Evolutionary conservation across 2,797 vertebrate genomes (phyloP).

Genomic region (Agapornis canus): DNA sequence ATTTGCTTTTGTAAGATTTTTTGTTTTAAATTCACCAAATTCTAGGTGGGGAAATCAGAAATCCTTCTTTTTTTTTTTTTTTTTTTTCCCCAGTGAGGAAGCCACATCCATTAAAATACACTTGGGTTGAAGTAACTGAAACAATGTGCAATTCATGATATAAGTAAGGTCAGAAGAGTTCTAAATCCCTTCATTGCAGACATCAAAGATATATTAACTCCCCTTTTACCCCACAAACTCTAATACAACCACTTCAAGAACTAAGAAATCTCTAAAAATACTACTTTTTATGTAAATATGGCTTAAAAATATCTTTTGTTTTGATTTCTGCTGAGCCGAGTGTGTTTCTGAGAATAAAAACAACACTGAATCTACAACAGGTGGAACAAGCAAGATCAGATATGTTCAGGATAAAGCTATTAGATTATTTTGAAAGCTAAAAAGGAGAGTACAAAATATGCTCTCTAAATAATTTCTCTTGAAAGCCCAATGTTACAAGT

Average conservation of each 20-base stretch:
- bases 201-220: neutral
- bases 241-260: neutral
- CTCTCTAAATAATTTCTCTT: neutral
- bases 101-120: neutral
- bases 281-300: neutral
- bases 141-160: neutral
- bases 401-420: neutral
- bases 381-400: neutral
- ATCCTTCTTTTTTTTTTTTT: neutral
- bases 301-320: neutral
- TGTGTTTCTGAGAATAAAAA: neutral
- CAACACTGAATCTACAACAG: neutral
- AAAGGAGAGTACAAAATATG: neutral
- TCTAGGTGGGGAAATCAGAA: neutral
- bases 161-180: slow-evolving; percentile 22
- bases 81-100: neutral
- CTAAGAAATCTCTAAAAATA: neutral
- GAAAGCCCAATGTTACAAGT: neutral
- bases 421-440: neutral
- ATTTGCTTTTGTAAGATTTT: neutral
- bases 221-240: neutral
- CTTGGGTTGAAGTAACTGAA: neutral
- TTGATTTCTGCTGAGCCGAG: neutral
- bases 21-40: neutral
- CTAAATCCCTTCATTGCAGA: neutral